Percentiles rank a stretch among this genome's conserved stretches.
Evolutionary conservation across 2,797 vertebrate genomes (phyloP).

Genomic region (Emys orbicularis): DNA sequence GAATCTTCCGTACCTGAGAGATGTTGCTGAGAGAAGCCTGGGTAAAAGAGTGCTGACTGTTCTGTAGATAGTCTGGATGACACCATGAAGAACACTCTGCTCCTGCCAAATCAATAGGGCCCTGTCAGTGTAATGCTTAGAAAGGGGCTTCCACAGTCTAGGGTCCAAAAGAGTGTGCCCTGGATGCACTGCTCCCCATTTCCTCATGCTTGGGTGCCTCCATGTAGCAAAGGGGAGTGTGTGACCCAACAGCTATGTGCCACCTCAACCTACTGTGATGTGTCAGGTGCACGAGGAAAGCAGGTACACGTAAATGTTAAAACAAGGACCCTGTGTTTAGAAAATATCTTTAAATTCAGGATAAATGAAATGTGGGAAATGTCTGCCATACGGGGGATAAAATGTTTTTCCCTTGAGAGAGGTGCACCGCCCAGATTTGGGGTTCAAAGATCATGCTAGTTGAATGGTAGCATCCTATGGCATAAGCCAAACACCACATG

Average conservation of each 20-base stretch:
- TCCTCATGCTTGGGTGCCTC: not conserved
- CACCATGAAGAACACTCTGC: not conserved
- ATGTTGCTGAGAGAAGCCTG: rapidly evolving
- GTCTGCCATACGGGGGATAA: not conserved
- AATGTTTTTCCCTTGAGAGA: not conserved
- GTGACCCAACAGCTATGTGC: not conserved
- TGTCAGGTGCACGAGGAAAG: not conserved
- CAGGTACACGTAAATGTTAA: not conserved
- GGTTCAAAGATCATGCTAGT: not conserved
- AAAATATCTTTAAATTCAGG: not conserved
- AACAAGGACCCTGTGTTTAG: not conserved
- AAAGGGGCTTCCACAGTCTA: not conserved
- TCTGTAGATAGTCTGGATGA: not conserved
- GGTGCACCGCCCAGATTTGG: not conserved
- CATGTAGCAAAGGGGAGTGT: not conserved
- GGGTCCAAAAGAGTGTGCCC: not conserved
- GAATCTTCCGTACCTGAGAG: not conserved
- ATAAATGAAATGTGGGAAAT: not conserved
- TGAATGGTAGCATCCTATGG: not conserved
- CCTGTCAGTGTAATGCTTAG: not conserved
- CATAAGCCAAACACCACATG: not conserved
- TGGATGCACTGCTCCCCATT: not conserved
- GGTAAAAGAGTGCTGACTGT: not conserved
- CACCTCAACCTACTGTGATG: not conserved
- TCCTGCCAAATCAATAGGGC: not conserved